Base-by-base conservation (phyloP, 2,797 vertebrate genomes). In the Eurystomus glaucurus region DNA sequence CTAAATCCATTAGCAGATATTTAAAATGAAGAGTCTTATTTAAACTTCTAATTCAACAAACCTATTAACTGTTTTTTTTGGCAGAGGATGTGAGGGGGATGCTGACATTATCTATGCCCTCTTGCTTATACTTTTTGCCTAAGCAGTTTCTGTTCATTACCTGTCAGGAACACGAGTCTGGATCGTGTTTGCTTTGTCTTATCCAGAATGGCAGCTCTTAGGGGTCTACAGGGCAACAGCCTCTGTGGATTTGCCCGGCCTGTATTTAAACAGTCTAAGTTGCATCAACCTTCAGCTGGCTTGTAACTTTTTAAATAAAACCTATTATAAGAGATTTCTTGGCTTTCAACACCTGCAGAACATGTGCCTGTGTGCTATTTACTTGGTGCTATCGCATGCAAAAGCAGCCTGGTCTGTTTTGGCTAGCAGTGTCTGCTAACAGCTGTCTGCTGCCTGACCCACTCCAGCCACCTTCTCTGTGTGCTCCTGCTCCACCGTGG, bases 401-500 rank as follows among this genome's bases (percentile, higher is more conserved):
- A 25, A 70, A 31, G 5, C 2, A 2, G 3, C 4, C 9, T 14
- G 10, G 19, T 11, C 9, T 58, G 0, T 17, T 58, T 58, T 46
- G 35, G n/a, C 37, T 66, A 3, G 3, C n/a, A 33, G 22, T 16
- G 43, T 6, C 43, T 78, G 65, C 2, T 12, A 50, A 3, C 1
- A 39, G 17, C 25, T n/a, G 4, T 3, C 51, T 57, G 35, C 29
- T 65, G 12, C 48, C 26, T 65, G 11, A 37, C 1, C 11, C 5
- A 1, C 11, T 4, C 0, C 1, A 37, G 11, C 6, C 9, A 25
- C 37, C 20, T 46, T 61, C 10, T 19, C 22, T 28, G 0, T 3
- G 0, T 10, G 11, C 11, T 14, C 14, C 13, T 43, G 3, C 22
- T 55, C 35, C 23, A 15, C 13, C 0, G 0, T 8, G n/a, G 3